Base-by-base conservation (phyloP, 37 sponge, comb jelly and placozoan species). In the Theonella swinhoei region DNA sequence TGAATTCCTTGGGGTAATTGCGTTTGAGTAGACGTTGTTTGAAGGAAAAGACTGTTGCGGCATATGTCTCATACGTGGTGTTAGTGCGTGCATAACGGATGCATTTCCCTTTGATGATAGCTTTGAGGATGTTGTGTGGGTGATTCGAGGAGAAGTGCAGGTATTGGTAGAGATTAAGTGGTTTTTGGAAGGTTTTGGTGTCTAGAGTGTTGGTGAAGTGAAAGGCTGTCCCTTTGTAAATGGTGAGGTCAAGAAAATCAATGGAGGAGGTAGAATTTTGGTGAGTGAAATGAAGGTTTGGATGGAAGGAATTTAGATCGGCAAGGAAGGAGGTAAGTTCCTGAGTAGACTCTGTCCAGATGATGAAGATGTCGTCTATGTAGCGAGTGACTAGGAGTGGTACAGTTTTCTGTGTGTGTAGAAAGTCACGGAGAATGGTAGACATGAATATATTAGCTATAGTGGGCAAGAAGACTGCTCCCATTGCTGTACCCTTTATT, bases 281-380 rank as follows among this genome's bases (percentile, higher is more conserved):
- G 22, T 14, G 19, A 5, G 78, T 85, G 70, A 68, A 74, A 1
- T 74, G 7, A 22, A 83, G 38, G 9, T 4, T 19, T 1, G 83
- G 75, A 32, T 74, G 83, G 41, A 61, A 61, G 64, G 1, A 26
- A 41, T 83, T 83, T 7, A 83, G 30, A 5, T 0, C 28, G 0
- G 34, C 0, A n/a, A 83, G 2, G 29, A 83, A 83, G 9, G 38
- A 8, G 11, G 1, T 4, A 22, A 81, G 30, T 11, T 68, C 29
- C 0, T 72, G 3, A 1, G 24, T 74, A 14, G 3, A 3, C 0
- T 72, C 20, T 19, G 77, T 54, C 77, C 77, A 84, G 0, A 84
- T 41, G 1, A 84, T 62, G 59, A 84, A 78, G 25, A 85, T 85
- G 72, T 85, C 86, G 34, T 85, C 86, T 28, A 85, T 85, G 42